Evolutionary conservation across 2,888 invertebrate species (phyloP).

Genomic region (Rotaria macrura): DNA sequence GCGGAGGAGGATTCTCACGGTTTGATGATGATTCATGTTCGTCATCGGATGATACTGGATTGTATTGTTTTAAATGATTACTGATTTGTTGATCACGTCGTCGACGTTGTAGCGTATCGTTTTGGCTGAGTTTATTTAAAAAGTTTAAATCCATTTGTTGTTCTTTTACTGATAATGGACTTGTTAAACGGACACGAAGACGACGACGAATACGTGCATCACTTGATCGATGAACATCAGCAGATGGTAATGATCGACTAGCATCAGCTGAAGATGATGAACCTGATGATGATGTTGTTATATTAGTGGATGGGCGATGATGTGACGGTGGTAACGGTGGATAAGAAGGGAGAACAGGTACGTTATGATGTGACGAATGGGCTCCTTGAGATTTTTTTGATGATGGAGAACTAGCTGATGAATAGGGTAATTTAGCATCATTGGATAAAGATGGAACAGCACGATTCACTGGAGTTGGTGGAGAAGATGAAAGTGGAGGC

Average conservation of each 20-base stretch:
- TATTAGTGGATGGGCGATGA: neutral
- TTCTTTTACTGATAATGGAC: neutral
- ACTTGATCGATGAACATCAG: neutral
- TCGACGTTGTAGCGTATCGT: slow-evolving; percentile 13
- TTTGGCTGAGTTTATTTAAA: neutral
- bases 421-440: neutral
- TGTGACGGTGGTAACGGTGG: slow-evolving; percentile 1
- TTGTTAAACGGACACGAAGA: neutral
- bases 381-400: neutral
- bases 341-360: neutral
- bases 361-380: neutral
- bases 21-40: neutral
- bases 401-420: neutral
- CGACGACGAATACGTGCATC: neutral
- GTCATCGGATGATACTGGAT: neutral
- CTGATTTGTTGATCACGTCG: neutral
- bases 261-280: neutral
- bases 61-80: neutral
- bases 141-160: neutral
- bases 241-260: neutral
- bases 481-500: neutral
- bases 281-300: neutral
- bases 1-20: neutral
- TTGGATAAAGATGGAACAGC: neutral
- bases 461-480: neutral